Evolutionary conservation across 2,113 vertebrate species (phyloP), one percentile per base, ranked within the genome.

Genomic region (Triplophysa rosa): DNA sequence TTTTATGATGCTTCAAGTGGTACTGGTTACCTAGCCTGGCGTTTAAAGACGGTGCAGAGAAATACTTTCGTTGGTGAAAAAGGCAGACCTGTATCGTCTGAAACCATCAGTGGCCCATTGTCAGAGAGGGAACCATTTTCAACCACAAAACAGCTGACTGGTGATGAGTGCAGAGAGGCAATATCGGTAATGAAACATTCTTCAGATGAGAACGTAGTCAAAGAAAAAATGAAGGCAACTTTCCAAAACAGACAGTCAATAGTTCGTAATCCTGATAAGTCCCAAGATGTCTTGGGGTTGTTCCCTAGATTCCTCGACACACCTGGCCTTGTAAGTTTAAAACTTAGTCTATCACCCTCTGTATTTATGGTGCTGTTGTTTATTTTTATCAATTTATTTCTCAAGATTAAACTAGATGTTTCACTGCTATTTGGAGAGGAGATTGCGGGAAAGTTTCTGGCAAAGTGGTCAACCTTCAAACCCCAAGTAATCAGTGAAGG

Each of bases 401-500:
- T 67, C 21, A 67, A 67, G 21, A 21, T 24, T 24, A 21, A 67
- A 67, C 21, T 24, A 13, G 19, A 47, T 47, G 16, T 45, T 23
- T 75, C 90, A 81, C 82, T 70, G 56, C 40, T 89, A 89, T 88
- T 88, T 90, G 85, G 89, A 90, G 94, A 94, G 17, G 16, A 5
- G 17, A 54, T 19, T 16, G 16, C 1, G 4, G 52, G 16, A 54
- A 54, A 54, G 52, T 19, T 54, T 54, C 52, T 54, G 52, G 52
- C 52, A 54, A 54, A 54, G 52, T 54, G 52, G 52, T 54, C 52
- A 54, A 54, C 52, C 5, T 54, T 54, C 52, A 54, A 54, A 54
- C 52, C 14, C 16, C 5, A 19, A 54, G 52, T 54, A 54, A 54
- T 54, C 52, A 54, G 17, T 54, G 52, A 54, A 16, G 17, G 14